A percentile compares a stretch with the other conserved stretches of the same genome.
These are phyloP conservation scores for Acleris sparsana DNA, from an alignment of 2,888 invertebrate genomes.

Conservation along the genomic window DNA sequence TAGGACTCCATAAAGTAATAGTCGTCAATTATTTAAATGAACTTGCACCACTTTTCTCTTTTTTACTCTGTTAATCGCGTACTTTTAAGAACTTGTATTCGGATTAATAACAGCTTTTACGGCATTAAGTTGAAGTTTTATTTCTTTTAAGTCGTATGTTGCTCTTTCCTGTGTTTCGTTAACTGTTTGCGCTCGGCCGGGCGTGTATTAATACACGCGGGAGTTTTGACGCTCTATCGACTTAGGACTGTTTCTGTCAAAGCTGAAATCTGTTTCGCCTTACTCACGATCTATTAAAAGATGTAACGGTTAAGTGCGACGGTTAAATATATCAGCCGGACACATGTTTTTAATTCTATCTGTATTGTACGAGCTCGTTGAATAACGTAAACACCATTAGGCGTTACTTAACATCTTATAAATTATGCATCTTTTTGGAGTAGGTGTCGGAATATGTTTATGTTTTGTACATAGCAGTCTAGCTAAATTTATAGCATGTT, in stretches of 20 bases:
- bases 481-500: conserved; percentile 7
- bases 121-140: conserved; percentile 3
- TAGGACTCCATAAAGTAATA: conserved; percentile 4
- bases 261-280: conserved; percentile 38
- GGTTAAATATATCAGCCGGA: conserved; percentile 35
- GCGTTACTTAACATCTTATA: conserved; percentile 16
- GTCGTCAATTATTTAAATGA: conserved; percentile 12
- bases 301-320: conserved; percentile 37
- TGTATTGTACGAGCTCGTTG: conserved; percentile 16
- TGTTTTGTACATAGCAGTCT: not conserved
- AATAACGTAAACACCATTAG: conserved; percentile 20
- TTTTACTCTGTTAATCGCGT: conserved; percentile 3
- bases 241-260: conserved; percentile 31
- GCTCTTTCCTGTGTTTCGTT: conserved; percentile 44
- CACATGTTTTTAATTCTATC: conserved; percentile 35
- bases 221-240: conserved; percentile 57
- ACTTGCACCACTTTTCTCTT: conserved; percentile 1
- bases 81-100: not conserved
- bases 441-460: conserved; percentile 12
- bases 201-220: conserved; percentile 63
- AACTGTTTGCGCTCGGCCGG: conserved; percentile 60
- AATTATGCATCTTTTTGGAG: conserved; percentile 4
- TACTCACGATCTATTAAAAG: conserved; percentile 39
- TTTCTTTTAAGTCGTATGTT: conserved; percentile 4
- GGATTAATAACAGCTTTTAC: conserved; percentile 3